Percentiles rank a stretch among this genome's conserved stretches.
These are phyloP conservation scores for Diadegma fenestrale DNA, from an alignment of 2,888 invertebrate species.

Conservation along the genomic window DNA sequence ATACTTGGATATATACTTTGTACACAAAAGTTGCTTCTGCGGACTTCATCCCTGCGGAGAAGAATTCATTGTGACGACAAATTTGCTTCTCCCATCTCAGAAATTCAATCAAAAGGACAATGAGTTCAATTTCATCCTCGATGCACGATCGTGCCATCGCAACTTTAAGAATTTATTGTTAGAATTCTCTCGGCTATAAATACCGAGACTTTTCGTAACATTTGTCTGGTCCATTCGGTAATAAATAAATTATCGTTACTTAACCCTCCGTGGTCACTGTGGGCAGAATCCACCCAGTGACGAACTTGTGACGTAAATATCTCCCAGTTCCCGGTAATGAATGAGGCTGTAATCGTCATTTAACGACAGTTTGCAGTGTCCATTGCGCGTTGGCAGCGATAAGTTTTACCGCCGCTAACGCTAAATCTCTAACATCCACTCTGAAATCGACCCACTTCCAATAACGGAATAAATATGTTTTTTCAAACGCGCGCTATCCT, in stretches of 20 bases:
- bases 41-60: conserved; percentile 2
- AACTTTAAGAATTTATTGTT: background rate
- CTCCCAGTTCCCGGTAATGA: no score
- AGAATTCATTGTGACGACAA: conserved; percentile 42
- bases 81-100: conserved; percentile 36
- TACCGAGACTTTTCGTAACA: background rate
- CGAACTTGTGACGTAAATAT: no score
- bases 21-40: background rate
- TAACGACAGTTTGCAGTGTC: no score
- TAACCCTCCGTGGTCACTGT: no score
- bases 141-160: background rate
- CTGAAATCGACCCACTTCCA: no score
- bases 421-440: no score
- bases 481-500: no score
- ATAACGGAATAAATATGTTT: no score
- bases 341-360: no score
- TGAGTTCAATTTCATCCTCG: background rate
- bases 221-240: background rate
- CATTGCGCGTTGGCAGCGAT: no score
- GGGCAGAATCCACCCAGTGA: no score
- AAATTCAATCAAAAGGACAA: conserved; percentile 23
- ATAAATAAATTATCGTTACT: background rate
- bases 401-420: no score
- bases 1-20: conserved; percentile 9
- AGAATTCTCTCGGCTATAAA: background rate